phyloP scores from a whole-genome alignment of 2,113 vertebrate species.

The Oncorhynchus keta region DNA sequence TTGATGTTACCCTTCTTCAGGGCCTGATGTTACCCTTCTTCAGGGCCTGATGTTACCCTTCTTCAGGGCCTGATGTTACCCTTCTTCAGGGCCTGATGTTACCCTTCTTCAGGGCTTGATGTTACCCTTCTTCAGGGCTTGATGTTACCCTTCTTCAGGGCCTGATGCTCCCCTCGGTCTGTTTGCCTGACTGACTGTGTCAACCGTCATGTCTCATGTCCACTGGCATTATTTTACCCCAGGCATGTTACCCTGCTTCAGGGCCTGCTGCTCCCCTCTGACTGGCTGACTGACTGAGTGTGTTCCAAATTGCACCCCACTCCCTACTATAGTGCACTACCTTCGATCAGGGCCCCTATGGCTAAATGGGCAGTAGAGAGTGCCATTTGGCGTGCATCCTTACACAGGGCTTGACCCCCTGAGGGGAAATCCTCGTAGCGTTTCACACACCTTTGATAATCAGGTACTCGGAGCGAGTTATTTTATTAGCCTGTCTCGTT shows the following conservation, averaged over 20 bases:
- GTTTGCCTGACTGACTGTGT: constrained; percentile 24
- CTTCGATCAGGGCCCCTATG: too few relatives aligned
- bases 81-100: too few relatives aligned
- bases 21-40: too few relatives aligned
- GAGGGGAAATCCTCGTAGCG: constrained; percentile 41
- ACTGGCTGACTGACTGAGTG: constrained; percentile 32
- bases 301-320: background rate
- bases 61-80: too few relatives aligned
- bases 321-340: too few relatives aligned
- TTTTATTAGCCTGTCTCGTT: background rate
- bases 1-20: too few relatives aligned
- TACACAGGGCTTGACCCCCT: constrained; percentile 50
- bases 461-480: background rate
- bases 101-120: too few relatives aligned
- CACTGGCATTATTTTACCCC: background rate
- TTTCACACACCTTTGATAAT: constrained; percentile 51
- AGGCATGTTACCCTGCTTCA: constrained; percentile 26
- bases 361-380: too few relatives aligned
- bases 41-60: too few relatives aligned
- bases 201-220: too few relatives aligned
- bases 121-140: too few relatives aligned
- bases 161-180: constrained; percentile 11
- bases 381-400: background rate
- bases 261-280: constrained; percentile 20
- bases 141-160: background rate